These are phyloP conservation scores for Apodemia mormo DNA, from an alignment of 2,888 invertebrate species.

Conservation along the genomic window DNA sequence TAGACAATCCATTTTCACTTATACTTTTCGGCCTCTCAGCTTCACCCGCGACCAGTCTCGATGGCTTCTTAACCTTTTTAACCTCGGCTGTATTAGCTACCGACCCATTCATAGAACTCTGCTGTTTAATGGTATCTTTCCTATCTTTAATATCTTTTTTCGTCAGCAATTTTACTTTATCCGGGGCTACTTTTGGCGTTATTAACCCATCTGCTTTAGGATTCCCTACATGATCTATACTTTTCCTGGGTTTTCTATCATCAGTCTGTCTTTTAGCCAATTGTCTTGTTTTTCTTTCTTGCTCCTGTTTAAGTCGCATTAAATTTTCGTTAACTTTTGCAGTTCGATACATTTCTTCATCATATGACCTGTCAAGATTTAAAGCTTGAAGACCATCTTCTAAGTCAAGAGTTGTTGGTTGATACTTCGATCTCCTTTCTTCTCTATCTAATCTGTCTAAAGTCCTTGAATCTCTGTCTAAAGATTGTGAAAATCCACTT, in stretches of 20 bases:
- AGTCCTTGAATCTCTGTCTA: slow-evolving; percentile 71
- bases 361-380: slow-evolving; percentile 70
- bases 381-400: slow-evolving; percentile 81
- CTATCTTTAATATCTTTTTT: slow-evolving; percentile 70
- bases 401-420: slow-evolving; percentile 76
- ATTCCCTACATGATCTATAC: slow-evolving; percentile 64
- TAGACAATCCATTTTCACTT: slow-evolving; percentile 63
- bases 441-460: slow-evolving; percentile 69
- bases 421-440: slow-evolving; percentile 70
- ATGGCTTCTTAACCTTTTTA: slow-evolving; percentile 61
- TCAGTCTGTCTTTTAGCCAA: slow-evolving; percentile 57
- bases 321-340: slow-evolving; percentile 78
- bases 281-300: slow-evolving; percentile 59
- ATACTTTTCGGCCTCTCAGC: slow-evolving; percentile 54
- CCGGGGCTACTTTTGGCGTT: slow-evolving; percentile 60
- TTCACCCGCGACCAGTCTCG: slow-evolving; percentile 55
- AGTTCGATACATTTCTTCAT: slow-evolving; percentile 68
- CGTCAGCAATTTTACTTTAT: slow-evolving; percentile 65
- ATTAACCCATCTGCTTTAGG: slow-evolving; percentile 65
- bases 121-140: slow-evolving; percentile 67
- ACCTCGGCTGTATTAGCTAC: slow-evolving; percentile 52
- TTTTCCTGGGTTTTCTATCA: slow-evolving; percentile 55
- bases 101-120: slow-evolving; percentile 58
- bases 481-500: slow-evolving; percentile 82
- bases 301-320: slow-evolving; percentile 68